These are phyloP conservation scores for Oreochromis grahami DNA, from an alignment of 2,797 vertebrate genomes.

Conservation along the genomic window DNA sequence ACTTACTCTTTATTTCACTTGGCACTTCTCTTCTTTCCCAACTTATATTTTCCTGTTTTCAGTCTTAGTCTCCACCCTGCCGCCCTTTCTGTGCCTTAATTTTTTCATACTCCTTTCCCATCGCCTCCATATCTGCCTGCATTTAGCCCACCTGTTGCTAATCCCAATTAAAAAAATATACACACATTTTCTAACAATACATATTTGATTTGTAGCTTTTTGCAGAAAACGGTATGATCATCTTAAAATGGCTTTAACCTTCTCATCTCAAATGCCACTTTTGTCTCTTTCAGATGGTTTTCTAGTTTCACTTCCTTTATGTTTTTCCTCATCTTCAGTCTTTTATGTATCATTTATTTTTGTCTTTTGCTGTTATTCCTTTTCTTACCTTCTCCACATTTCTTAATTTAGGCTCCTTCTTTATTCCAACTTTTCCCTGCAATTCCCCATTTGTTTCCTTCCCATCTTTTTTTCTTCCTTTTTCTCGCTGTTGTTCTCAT, in stretches of 20 bases:
- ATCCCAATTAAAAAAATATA: not conserved
- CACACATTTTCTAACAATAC: not conserved
- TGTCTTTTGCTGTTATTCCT: not conserved
- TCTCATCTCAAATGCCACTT: not conserved
- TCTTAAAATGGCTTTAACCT: not conserved
- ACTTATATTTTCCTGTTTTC: not conserved
- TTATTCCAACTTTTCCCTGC: not conserved
- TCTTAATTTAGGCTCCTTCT: not conserved
- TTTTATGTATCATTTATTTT: not conserved
- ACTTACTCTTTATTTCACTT: not conserved
- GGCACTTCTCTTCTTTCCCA: not conserved
- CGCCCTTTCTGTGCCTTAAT: not conserved
- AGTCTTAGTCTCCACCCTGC: not conserved
- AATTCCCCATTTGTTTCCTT: not conserved
- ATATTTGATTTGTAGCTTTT: not conserved
- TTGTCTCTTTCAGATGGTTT: not conserved
- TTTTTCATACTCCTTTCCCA: not conserved
- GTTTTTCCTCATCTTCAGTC: not conserved
- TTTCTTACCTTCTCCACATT: not conserved
- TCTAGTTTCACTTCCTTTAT: not conserved
- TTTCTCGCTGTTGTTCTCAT: not conserved
- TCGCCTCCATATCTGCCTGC: not conserved
- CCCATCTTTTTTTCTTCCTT: not conserved
- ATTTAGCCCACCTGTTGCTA: not conserved
- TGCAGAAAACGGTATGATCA: not conserved